Conservation (phyloP, 2,797 vertebrate species). For the Rhyacichthys aspro region DNA sequence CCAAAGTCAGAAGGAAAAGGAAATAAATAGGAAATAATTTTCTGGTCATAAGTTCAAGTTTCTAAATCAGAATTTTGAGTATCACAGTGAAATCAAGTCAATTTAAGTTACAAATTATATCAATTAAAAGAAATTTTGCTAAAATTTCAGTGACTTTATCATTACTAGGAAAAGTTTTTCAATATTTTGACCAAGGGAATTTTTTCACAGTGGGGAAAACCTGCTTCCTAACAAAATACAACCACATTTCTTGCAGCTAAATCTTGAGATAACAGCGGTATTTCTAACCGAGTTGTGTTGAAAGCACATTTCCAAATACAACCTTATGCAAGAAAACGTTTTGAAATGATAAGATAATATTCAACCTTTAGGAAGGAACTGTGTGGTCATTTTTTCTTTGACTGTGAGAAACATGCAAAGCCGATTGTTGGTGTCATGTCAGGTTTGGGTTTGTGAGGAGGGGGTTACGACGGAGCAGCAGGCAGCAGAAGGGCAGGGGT, state of each 20-base stretch:
- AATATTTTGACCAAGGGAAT: too few species aligned
- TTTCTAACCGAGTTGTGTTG: conserved; percentile 35
- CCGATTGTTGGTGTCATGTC: conserved; percentile 18
- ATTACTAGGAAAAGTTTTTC: too few species aligned
- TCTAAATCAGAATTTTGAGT: too few species aligned
- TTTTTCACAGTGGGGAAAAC: too few species aligned
- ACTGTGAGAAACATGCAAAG: conserved; percentile 33
- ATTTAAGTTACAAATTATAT: too few species aligned
- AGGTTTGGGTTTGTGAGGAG: conserved; percentile 27
- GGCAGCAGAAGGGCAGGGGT: conserved; percentile 19
- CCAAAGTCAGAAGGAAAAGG: too few species aligned
- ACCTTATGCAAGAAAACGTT: conserved; percentile 26
- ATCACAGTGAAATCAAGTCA: too few species aligned
- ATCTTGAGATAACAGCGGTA: conserved; percentile 28
- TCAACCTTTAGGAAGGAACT: conserved; percentile 28
- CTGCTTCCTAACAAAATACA: background rate
- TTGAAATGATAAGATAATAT: conserved; percentile 58
- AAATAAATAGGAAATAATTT: too few species aligned
- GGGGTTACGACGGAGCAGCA: conserved; percentile 39
- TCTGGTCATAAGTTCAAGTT: too few species aligned
- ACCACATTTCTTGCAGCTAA: conserved; percentile 6
- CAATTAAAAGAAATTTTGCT: too few species aligned
- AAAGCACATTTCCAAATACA: conserved; percentile 51
- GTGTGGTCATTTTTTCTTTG: background rate
- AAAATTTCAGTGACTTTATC: too few species aligned